Evolutionary conservation across 2,888 invertebrate species (phyloP).

Genomic region (Chaitophorus viminalis): DNA sequence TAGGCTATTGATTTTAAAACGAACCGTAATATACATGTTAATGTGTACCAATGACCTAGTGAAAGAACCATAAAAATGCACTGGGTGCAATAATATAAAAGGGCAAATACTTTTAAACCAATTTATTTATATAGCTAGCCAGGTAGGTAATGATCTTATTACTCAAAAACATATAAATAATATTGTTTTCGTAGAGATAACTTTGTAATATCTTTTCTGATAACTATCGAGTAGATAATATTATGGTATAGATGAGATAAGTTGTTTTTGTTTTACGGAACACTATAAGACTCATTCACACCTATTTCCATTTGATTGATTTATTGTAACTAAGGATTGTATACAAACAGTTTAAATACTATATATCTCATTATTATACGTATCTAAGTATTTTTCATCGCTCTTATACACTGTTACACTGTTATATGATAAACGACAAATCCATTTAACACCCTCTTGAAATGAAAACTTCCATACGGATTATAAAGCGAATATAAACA

Average conservation of each 20-base stretch:
- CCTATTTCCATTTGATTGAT: neutral
- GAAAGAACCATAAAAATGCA: neutral
- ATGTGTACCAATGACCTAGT: conserved; percentile 34
- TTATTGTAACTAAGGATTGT: neutral
- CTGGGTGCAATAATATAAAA: neutral
- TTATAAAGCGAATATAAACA: neutral
- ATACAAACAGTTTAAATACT: neutral
- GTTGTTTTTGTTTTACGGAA: neutral
- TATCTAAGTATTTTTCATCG: neutral
- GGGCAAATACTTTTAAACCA: no score
- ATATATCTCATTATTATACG: neutral
- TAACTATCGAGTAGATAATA: no score
- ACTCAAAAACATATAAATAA: no score
- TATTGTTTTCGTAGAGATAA: no score
- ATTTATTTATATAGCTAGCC: no score
- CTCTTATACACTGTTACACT: neutral
- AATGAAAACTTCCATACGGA: neutral
- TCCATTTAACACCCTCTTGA: neutral
- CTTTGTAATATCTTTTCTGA: no score
- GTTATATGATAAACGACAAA: neutral
- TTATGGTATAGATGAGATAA: no score
- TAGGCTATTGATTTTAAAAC: conserved; percentile 30
- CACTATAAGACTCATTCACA: neutral
- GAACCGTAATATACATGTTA: neutral
- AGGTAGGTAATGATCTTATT: no score